A percentile compares a stretch with the other conserved stretches of the same genome.
Evolutionary conservation across 1,140 invertebrate genomes (phyloP).

Genomic region (Ganaspis sp.): DNA sequence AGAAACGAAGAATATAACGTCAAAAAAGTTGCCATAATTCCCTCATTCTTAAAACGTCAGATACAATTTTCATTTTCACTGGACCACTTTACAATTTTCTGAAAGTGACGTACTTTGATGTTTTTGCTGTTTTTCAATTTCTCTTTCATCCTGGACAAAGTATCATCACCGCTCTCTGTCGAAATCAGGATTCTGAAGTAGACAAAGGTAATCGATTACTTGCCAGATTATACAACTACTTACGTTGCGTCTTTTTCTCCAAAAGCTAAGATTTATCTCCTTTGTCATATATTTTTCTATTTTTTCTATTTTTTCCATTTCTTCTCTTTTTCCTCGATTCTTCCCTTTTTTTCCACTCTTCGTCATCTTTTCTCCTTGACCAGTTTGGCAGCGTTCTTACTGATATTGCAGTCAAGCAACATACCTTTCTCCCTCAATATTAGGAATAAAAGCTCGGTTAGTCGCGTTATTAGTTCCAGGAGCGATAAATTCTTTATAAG

Average conservation of each 20-base stretch:
- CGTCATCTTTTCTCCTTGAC: neutral
- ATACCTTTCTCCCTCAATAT: neutral
- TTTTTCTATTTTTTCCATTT: neutral
- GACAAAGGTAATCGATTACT: neutral
- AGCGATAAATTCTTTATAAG: slow-evolving; percentile 19
- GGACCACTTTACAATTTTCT: neutral
- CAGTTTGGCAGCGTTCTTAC: neutral
- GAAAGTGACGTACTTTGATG: neutral
- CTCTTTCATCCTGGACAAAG: neutral
- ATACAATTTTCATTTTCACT: neutral
- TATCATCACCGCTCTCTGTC: slow-evolving; percentile 12
- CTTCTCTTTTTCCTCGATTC: neutral
- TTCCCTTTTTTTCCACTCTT: neutral
- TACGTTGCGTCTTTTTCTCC: too few species aligned
- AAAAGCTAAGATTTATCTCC: neutral
- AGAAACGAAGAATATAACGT: too few species aligned
- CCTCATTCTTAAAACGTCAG: neutral
- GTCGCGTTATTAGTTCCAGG: neutral
- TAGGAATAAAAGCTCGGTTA: neutral
- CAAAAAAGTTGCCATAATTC: too few species aligned
- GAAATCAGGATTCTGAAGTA: slow-evolving; percentile 11
- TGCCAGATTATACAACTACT: too few species aligned
- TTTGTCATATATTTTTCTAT: neutral
- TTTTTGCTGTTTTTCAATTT: slow-evolving; percentile 20
- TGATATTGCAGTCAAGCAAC: neutral